These are phyloP conservation scores for Cryptus viduatorius DNA, from an alignment of 2,888 invertebrate genomes.

Conservation along the genomic window DNA sequence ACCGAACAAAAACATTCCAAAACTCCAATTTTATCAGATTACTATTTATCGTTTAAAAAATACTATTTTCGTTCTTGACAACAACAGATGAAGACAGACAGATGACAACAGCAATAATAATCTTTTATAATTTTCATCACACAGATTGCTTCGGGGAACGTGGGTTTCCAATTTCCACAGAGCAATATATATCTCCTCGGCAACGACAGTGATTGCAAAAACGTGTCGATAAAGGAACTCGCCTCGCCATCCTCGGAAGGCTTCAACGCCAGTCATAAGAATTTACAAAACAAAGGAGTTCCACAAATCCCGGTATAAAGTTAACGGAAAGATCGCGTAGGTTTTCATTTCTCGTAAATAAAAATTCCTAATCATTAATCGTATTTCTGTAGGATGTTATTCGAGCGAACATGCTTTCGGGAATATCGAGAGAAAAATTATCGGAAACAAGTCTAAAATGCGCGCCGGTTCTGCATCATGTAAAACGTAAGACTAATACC, in stretches of 20 bases:
- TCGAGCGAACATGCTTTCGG: slow-evolving; percentile 88
- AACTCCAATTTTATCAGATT: no score
- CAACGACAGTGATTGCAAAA: slow-evolving; percentile 86
- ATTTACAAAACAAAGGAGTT: slow-evolving; percentile 66
- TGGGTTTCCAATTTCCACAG: slow-evolving; percentile 90
- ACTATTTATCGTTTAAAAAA: no score
- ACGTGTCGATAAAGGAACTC: slow-evolving; percentile 75
- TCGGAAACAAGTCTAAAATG: slow-evolving; percentile 84
- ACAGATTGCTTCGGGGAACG: slow-evolving; percentile 90
- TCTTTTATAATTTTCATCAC: background rate
- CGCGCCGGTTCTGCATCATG: slow-evolving; percentile 87
- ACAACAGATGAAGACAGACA: no score
- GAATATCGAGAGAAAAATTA: slow-evolving; percentile 87
- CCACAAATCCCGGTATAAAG: slow-evolving; percentile 72
- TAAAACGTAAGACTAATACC: slow-evolving; percentile 87
- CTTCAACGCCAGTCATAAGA: slow-evolving; percentile 69
- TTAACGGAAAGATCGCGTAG: background rate
- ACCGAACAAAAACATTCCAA: no score
- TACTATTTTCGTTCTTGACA: no score
- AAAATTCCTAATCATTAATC: slow-evolving; percentile 30
- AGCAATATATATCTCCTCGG: slow-evolving; percentile 89
- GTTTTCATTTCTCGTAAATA: background rate
- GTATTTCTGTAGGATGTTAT: slow-evolving; percentile 86
- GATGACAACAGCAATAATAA: no score
- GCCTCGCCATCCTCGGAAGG: slow-evolving; percentile 62